Base-by-base conservation (phyloP, 2,797 vertebrate genomes). In the Okamejei kenojei region DNA sequence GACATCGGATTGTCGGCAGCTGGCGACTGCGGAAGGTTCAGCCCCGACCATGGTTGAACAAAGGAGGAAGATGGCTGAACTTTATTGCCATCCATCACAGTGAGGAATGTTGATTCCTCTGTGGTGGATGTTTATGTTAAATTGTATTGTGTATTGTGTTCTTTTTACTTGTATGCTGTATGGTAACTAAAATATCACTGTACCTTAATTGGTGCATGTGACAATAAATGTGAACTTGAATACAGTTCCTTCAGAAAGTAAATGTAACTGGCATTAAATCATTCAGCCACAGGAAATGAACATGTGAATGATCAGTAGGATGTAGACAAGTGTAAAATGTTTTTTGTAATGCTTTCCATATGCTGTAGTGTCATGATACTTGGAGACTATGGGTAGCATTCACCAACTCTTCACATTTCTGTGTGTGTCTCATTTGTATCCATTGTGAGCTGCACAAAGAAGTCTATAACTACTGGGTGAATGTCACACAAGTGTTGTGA, bases 391-490 rank as follows among this genome's bases (percentile, higher is more conserved):
- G 38, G 26, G 32, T 23, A 91, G 68, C 23, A 91, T 91, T 91
- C 68, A 54, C 23, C 21, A 76, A 76, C 38, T 4, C 11, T 74
- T 74, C 35, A 26, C 17, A 91, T 65, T 65, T 6, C 58, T 68
- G 84, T 68, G 84, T 88, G 61, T 35, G 73, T 35, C 38, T n/a
- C 71, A 92, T 35, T 54, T 54, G 38, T 73, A 73, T 91, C 73
- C 68, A 45, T 11, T n/a, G 23, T 11, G 38, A 92, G 38, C 73
- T 92, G 26, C 38, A 92, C 90, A 74, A 92, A 76, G 35, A 76
- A n/a, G 26, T 92, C 45, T 92, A 92, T 92, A 92, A 92, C 35
- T 45, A 76, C 45, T 23, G 26, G 29, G 71, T 54, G 71, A 92
- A 76, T 92, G 13, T 58, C 13, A n/a, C n/a, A 76, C 68, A 73